Evolutionary conservation across 2,888 invertebrate species (phyloP), one percentile per base, ranked within the genome.

Genomic region (Athrips mouffetella): DNA sequence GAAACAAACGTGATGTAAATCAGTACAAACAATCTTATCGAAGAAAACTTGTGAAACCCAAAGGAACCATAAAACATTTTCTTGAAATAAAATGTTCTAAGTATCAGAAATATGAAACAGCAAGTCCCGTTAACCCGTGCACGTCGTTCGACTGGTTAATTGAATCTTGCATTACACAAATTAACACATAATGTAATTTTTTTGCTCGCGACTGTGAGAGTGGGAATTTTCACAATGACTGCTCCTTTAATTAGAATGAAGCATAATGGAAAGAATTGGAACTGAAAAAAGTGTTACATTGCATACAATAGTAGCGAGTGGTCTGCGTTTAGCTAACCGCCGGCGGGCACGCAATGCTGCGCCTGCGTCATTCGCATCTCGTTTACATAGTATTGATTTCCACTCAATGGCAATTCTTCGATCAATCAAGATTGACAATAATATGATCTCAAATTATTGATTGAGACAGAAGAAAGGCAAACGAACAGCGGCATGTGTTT

Each of bases 101-200:
- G 2, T 16, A 35, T 2, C 15, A 44, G 10, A 11, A 44, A 20
- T 18, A 31, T 30, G 44, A 20, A 30, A 18, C 45, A 29, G 48
- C 46, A 42, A 50, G 35, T 51, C 48, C 56, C 52, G 53, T 56
- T 50, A 53, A 49, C 52, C 33, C 47, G 47, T 51, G 51, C 51
- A 48, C 46, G 45, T 23, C 20, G 52, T 33, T 30, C 33, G 42
- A 52, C 60, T 60, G n/a, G 10, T 27, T 27, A 68, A 60, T 66
- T 65, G 66, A 68, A 70, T 73, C 62, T 68, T 63, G 67, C 69
- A 67, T 71, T 70, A 66, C 67, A 60, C 62, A 64, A 65, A 75
- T 76, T 75, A 65, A 63, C 73, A 75, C 71, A 70, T 72, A 75
- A 76, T 75, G 71, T 63, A 49, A 60, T 74, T 71, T 71, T 71